These are phyloP conservation scores for Colletes latitarsis DNA, from an alignment of 1,140 invertebrate genomes.

Conservation along the genomic window DNA sequence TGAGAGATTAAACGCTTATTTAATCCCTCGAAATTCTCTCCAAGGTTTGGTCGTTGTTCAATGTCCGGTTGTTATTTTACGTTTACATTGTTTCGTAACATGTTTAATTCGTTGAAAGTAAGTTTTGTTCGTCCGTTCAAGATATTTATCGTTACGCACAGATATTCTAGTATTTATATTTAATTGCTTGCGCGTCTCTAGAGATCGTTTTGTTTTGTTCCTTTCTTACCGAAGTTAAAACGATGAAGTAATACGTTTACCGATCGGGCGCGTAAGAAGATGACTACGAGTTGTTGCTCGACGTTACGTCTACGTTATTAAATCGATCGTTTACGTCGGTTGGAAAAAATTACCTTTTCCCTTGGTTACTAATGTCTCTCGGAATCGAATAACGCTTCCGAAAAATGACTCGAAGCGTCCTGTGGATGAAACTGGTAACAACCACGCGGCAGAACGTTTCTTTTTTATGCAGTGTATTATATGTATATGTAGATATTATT, in stretches of 20 bases:
- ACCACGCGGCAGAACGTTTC: neutral
- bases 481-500: slow-evolving; percentile 53
- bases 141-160: slow-evolving; percentile 64
- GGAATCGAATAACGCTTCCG: too few relatives aligned
- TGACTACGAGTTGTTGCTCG: slow-evolving; percentile 9
- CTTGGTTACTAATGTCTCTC: neutral
- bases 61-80: slow-evolving; percentile 41
- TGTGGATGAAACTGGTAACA: neutral
- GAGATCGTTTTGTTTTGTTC: slow-evolving; percentile 28
- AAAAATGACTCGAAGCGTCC: too few relatives aligned
- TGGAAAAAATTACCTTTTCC: neutral
- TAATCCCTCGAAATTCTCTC: neutral
- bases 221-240: neutral
- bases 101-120: slow-evolving; percentile 63
- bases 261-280: neutral
- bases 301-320: neutral
- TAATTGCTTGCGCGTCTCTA: slow-evolving; percentile 43
- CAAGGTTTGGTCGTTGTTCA: slow-evolving; percentile 36
- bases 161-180: slow-evolving; percentile 60
- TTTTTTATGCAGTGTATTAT: slow-evolving; percentile 28
- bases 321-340: neutral
- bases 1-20: neutral
- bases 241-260: neutral
- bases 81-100: slow-evolving; percentile 46
- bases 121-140: slow-evolving; percentile 57